Evolutionary conservation across 2,797 vertebrate species (phyloP), one percentile per base, ranked within the genome.

Genomic region (Parotocinclus haroldoi): DNA sequence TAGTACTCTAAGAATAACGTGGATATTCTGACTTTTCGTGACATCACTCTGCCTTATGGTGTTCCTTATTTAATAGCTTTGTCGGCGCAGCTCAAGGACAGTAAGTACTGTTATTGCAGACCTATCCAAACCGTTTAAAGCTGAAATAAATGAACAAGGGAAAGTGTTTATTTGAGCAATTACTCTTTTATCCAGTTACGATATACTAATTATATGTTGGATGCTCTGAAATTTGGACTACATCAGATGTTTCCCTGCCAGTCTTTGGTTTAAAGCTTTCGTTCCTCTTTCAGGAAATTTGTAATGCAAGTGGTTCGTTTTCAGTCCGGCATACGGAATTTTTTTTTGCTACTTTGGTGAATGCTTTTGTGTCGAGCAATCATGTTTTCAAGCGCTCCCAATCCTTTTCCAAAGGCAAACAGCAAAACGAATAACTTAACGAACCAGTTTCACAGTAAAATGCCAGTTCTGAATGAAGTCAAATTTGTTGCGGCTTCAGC

Each of bases 401-500:
- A 27, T 27, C 27, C 27, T 16, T n/a, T 71, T 58, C 59, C 42
- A 71, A 46, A 55, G 48, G 27, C 27, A 27, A 27, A 48, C 6
- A 40, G 45, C n/a, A 59, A 74, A 69, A 64, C 49, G 68, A 80
- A 74, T 59, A 13, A 52, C 42, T 59, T 72, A 42, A 67, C 48
- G 57, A 37, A 49, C 12, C 18, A 70, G 71, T 1, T 12, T 66
- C 68, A 63, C 76, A 63, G 58, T 63, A 7, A 66, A 45, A 53
- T 6, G 13, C 13, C 45, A n/a, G 71, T 12, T 50, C 38, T 39
- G 0, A 55, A 66, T 67, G 58, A 50, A 62, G 10, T 80, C 69
- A 72, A 45, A 66, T 58, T 50, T 59, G 40, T 17, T 59, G 74
- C 70, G 68, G 80, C 77, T 78, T 68, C 76, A 83, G 79, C 77